A percentile compares a stretch with the other conserved stretches of the same genome.
phyloP scores from a whole-genome alignment of 2,113 vertebrate genomes.

The Lepus timidus region DNA sequence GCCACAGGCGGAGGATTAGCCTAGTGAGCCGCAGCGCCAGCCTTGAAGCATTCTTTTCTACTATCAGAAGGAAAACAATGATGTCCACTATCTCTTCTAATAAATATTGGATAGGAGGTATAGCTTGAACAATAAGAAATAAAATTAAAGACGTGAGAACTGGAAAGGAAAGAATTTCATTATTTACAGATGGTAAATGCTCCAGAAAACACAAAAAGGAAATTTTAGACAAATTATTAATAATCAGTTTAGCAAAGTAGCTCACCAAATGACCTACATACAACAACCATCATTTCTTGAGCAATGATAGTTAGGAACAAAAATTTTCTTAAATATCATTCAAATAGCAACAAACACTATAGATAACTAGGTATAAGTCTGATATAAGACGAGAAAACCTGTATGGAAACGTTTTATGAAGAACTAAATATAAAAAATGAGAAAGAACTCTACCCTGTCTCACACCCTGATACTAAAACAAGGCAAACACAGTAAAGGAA shows the following conservation, averaged over 20 bases:
- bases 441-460: background rate
- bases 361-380: background rate
- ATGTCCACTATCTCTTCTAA: background rate
- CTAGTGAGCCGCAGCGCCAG: too few species aligned
- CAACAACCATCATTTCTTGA: background rate
- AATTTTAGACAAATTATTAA: background rate
- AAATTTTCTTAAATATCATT: background rate
- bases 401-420: background rate
- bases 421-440: background rate
- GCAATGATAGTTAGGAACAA: background rate
- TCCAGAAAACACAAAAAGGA: background rate
- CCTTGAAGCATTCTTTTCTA: too few species aligned
- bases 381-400: background rate
- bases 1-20: too few species aligned
- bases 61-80: too few species aligned
- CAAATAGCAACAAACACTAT: background rate
- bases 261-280: background rate
- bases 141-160: background rate
- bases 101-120: rapidly evolving
- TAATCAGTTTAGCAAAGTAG: background rate
- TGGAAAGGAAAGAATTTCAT: background rate
- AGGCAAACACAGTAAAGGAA: background rate
- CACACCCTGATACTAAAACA: background rate
- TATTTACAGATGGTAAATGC: background rate
- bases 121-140: background rate